Evolutionary conservation across 2,888 invertebrate genomes (phyloP).

Genomic region (Neelides folsomi): DNA sequence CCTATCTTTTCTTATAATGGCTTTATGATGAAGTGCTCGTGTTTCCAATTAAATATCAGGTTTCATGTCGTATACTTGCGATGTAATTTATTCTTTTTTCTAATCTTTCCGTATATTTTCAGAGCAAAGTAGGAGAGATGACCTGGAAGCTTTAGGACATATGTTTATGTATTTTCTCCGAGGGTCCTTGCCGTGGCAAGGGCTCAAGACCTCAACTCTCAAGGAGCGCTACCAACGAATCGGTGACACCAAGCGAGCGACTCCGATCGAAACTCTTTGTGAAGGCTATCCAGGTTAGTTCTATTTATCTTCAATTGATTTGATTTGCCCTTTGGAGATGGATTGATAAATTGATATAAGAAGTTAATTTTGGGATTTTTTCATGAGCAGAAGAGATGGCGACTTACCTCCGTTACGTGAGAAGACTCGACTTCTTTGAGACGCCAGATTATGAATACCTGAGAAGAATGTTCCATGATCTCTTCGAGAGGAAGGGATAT

Average conservation of each 20-base stretch:
- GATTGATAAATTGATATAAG: background rate
- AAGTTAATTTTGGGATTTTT: background rate
- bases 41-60: background rate
- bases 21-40: background rate
- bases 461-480: slow-evolving; percentile 83
- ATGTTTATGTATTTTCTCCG: slow-evolving; percentile 99
- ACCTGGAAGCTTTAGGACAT: slow-evolving; percentile 97
- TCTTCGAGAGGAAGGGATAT: slow-evolving; percentile 49
- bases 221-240: slow-evolving; percentile 99
- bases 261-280: slow-evolving; percentile 83
- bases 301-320: background rate
- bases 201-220: slow-evolving; percentile 96
- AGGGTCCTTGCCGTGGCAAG: slow-evolving; percentile 99
- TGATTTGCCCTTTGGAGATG: background rate
- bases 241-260: slow-evolving; percentile 98
- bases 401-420: slow-evolving; percentile 92
- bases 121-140: slow-evolving; percentile 99
- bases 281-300: slow-evolving; percentile 50
- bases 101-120: slow-evolving; percentile 32
- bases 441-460: slow-evolving; percentile 99
- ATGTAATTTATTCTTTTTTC: background rate
- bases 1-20: background rate
- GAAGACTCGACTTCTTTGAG: slow-evolving; percentile 96
- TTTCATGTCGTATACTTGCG: background rate
- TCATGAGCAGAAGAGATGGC: slow-evolving; percentile 79